Percentiles rank a stretch among this genome's conserved stretches.
Evolutionary conservation across 2,113 vertebrate species (phyloP).

Genomic region (Lathamus discolor): DNA sequence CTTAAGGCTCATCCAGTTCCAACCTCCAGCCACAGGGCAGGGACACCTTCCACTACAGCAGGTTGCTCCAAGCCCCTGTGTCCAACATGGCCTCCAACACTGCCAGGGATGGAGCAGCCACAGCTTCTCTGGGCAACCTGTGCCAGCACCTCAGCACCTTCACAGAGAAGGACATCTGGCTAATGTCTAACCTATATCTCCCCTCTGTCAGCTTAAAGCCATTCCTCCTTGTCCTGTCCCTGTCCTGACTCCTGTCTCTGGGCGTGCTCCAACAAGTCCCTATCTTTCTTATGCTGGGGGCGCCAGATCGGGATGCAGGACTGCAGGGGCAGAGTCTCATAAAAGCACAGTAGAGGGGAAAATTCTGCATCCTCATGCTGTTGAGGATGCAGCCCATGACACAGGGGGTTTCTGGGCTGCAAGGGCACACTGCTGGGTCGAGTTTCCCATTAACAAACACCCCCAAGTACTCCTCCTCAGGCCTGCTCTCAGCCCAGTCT

Average conservation of each 20-base stretch:
- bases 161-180: background rate
- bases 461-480: background rate
- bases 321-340: background rate
- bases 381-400: background rate
- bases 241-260: background rate
- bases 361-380: background rate
- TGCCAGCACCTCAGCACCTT: background rate
- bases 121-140: background rate
- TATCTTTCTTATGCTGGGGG: background rate
- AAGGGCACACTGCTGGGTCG: background rate
- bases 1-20: background rate
- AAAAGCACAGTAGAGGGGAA: background rate
- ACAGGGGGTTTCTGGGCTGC: background rate
- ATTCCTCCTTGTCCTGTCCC: background rate
- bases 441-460: background rate
- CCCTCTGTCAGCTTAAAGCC: background rate
- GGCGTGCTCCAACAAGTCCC: background rate
- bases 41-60: background rate
- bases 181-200: background rate
- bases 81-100: background rate
- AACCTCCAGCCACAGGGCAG: background rate
- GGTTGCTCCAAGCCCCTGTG: background rate
- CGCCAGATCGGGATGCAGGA: background rate
- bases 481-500: background rate
- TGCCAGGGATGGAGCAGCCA: background rate